phyloP scores from a whole-genome alignment of 1,140 invertebrate species.

The Apis laboriosa region DNA sequence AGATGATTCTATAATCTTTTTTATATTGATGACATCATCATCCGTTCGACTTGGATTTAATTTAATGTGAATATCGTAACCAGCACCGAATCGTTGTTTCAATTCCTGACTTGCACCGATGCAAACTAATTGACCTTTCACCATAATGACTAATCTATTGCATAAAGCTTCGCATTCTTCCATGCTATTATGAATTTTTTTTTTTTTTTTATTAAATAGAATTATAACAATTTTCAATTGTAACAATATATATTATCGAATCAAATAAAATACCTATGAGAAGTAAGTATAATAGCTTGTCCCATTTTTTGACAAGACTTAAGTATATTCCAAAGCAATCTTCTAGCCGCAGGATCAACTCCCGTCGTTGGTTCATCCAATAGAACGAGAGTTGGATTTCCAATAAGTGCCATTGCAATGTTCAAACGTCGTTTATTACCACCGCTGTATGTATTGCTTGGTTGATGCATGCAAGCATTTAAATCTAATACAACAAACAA shows the following conservation, averaged over 20 bases:
- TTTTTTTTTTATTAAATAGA: neutral
- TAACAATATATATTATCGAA: neutral
- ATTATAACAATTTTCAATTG: neutral
- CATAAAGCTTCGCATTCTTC: conserved; percentile 96
- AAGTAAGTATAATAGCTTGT: conserved; percentile 89
- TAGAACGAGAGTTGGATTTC: conserved; percentile 87
- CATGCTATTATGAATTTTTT: conserved; percentile 83
- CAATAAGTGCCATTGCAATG: conserved; percentile 94
- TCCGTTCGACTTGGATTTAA: conserved; percentile 67
- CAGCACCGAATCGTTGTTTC: conserved; percentile 82
- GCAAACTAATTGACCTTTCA: conserved; percentile 89
- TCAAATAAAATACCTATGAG: conserved; percentile 83
- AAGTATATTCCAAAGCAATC: conserved; percentile 89
- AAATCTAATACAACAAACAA: conserved; percentile 66
- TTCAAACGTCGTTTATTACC: conserved; percentile 98
- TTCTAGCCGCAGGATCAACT: conserved; percentile 91
- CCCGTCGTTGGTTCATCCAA: conserved; percentile 89
- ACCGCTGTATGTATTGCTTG: conserved; percentile 87
- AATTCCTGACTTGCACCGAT: conserved; percentile 87
- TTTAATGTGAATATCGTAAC: conserved; percentile 81
- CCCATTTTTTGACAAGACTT: conserved; percentile 83
- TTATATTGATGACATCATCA: conserved; percentile 67
- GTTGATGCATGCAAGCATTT: conserved; percentile 76
- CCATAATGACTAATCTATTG: conserved; percentile 93
- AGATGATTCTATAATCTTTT: conserved; percentile 67